These are phyloP conservation scores for Abscondita cerata DNA, from an alignment of 2,888 invertebrate species.

Conservation along the genomic window DNA sequence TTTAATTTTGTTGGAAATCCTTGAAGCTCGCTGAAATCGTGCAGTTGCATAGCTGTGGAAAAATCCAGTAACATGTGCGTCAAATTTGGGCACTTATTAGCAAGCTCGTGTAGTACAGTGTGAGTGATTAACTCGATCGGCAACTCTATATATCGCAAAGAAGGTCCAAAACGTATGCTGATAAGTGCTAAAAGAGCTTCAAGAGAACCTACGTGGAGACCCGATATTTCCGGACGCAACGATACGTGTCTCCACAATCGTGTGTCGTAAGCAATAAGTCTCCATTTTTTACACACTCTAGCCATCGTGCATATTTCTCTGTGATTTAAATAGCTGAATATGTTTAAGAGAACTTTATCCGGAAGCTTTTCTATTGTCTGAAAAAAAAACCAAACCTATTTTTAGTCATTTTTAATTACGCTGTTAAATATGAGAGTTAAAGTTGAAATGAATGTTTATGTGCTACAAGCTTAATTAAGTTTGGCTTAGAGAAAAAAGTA, in stretches of 20 bases:
- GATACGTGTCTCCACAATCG: slow-evolving; percentile 96
- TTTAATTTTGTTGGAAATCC: slow-evolving; percentile 97
- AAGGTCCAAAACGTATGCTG: slow-evolving; percentile 86
- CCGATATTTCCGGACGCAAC: slow-evolving; percentile 94
- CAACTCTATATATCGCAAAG: slow-evolving; percentile 88
- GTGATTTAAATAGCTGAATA: slow-evolving; percentile 94
- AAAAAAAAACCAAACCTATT: slow-evolving; percentile 48
- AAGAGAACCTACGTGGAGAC: slow-evolving; percentile 87
- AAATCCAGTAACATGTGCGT: slow-evolving; percentile 97
- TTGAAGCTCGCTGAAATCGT: slow-evolving; percentile 99
- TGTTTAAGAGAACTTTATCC: slow-evolving; percentile 92
- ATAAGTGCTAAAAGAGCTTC: slow-evolving; percentile 89
- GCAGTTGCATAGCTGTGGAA: slow-evolving; percentile 98
- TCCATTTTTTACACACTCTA: slow-evolving; percentile 95
- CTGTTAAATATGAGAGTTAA: not conserved
- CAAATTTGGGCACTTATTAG: slow-evolving; percentile 94
- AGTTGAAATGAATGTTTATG: slow-evolving; percentile 2
- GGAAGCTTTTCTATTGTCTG: slow-evolving; percentile 97
- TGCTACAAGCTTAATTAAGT: not conserved
- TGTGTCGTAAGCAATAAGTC: slow-evolving; percentile 94
- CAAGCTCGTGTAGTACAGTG: slow-evolving; percentile 94
- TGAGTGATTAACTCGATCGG: slow-evolving; percentile 97
- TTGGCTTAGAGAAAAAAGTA: not conserved
- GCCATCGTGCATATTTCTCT: slow-evolving; percentile 94
- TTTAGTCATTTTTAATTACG: not conserved